These are phyloP conservation scores for Leptopilina myrica DNA, from an alignment of 2,888 invertebrate species.

Conservation along the genomic window DNA sequence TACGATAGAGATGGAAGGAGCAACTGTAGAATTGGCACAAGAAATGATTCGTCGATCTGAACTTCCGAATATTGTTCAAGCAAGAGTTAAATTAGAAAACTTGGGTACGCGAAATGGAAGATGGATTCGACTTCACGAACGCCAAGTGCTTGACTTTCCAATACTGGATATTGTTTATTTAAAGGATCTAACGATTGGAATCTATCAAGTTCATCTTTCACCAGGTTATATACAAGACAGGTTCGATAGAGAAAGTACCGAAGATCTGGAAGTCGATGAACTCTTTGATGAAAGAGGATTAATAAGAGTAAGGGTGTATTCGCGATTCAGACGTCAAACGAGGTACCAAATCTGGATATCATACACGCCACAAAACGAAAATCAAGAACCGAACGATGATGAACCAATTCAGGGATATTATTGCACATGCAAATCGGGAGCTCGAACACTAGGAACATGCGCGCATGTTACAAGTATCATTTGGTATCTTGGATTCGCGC, in stretches of 20 bases:
- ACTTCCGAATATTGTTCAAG: slow-evolving; percentile 45
- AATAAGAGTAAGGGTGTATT: slow-evolving; percentile 19
- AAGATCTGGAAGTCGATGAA: slow-evolving; percentile 26
- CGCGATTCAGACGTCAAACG: not conserved
- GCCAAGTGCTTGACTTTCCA: slow-evolving; percentile 11
- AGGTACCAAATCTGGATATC: slow-evolving; percentile 30
- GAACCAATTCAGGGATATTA: not conserved
- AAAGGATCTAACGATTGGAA: slow-evolving; percentile 45
- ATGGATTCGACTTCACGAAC: slow-evolving; percentile 24
- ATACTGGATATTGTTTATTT: slow-evolving; percentile 43
- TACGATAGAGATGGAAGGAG: slow-evolving; percentile 41
- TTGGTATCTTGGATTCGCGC: slow-evolving; percentile 41
- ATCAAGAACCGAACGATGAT: not conserved
- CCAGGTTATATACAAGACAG: slow-evolving; percentile 49
- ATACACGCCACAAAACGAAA: not conserved
- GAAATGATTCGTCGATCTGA: slow-evolving; percentile 12
- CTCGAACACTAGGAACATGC: slow-evolving; percentile 40
- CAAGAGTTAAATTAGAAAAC: slow-evolving; percentile 35
- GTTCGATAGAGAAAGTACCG: slow-evolving; percentile 2
- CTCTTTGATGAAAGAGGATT: slow-evolving; percentile 29
- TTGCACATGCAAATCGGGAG: slow-evolving; percentile 24
- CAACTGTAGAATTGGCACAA: slow-evolving; percentile 38
- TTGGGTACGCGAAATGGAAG: slow-evolving; percentile 6
- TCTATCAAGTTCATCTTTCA: slow-evolving; percentile 44
- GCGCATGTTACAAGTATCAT: slow-evolving; percentile 38